Evolutionary conservation across 2,113 vertebrate species (phyloP).

Genomic region (Proterorhinus semilunaris): DNA sequence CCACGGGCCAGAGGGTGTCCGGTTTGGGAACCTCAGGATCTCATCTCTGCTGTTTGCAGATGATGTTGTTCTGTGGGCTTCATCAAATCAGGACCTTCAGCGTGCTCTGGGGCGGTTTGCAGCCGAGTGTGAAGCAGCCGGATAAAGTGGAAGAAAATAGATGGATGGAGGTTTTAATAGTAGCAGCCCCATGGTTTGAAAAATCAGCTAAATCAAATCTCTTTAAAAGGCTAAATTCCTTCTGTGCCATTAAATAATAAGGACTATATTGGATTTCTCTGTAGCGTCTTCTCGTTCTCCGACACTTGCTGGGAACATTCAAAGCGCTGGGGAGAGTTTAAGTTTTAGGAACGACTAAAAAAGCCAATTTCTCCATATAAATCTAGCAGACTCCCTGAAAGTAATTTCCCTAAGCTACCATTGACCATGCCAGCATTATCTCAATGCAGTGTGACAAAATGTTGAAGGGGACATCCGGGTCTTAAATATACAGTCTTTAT

Average conservation of each 20-base stretch:
- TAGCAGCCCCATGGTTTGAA: background rate
- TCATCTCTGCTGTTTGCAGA: no score
- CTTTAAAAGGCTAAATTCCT: slow-evolving; percentile 29
- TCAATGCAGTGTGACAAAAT: slow-evolving; percentile 57
- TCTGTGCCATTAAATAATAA: slow-evolving; percentile 33
- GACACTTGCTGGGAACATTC: slow-evolving; percentile 13
- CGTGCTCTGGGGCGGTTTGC: no score
- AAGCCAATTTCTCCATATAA: slow-evolving; percentile 17
- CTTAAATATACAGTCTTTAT: slow-evolving; percentile 60
- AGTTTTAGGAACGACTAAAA: slow-evolving; percentile 41
- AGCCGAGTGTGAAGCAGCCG: no score
- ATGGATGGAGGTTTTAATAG: background rate
- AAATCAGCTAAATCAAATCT: background rate
- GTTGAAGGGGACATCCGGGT: slow-evolving; percentile 46
- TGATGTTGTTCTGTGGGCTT: no score
- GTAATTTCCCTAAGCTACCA: slow-evolving; percentile 61
- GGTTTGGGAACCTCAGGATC: no score
- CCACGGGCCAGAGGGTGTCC: no score
- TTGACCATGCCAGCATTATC: slow-evolving; percentile 59
- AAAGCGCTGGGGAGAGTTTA: slow-evolving; percentile 20
- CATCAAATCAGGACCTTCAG: no score
- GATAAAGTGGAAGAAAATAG: no score
- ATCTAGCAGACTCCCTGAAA: slow-evolving; percentile 25
- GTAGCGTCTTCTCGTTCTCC: background rate
- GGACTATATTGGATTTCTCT: slow-evolving; percentile 24